Base-by-base conservation (phyloP, 2,113 vertebrate genomes). In the Lonchura striata region DNA sequence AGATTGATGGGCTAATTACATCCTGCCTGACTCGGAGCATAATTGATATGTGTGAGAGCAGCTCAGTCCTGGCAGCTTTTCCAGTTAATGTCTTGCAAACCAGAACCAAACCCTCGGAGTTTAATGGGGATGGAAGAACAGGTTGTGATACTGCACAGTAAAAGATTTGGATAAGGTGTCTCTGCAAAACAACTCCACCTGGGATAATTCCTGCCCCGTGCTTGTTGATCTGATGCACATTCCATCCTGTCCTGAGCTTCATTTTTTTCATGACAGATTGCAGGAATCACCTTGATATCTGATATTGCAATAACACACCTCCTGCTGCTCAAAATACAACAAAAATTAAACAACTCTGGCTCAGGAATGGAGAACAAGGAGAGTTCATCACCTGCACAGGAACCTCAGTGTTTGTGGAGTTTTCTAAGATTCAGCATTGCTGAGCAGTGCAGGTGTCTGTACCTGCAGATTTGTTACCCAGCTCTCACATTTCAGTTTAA, bases 1-100 rank as follows among this genome's bases (percentile, higher is more conserved):
- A 69, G 88, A 74, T 33, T 92, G 95, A 94, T 90, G 86, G 60
- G 11, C 35, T 95, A 96, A 96, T 93, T 95, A 91, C 56, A 94
- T 74, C 95, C 92, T 96, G 92, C 79, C 70, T 66, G 68, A 20
- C 66, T 57, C 28, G 81, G 68, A 49, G 56, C 41, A 11, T 96
- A 96, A 92, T 95, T 95, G 88, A 91, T 88, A 91, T 0, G 25
- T 91, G 64, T 6, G 78, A 77, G 49, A 14, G 64, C 72, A 74
- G 23, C 94, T 75, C 47, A 5, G 60, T 20, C 44, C 75, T 65
- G 61, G 64, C 88, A 88, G 91, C 83, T 56, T 88, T 66, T 28
- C 88, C 75, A 57, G 22, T 16, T 39, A 74, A n/a, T 37, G 52
- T 30, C 19, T 30, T 83, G 81, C 89, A 93, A 85, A 79, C 82